Base-by-base conservation (phyloP, 1,140 invertebrate genomes). In the Mylabris phalerata region DNA sequence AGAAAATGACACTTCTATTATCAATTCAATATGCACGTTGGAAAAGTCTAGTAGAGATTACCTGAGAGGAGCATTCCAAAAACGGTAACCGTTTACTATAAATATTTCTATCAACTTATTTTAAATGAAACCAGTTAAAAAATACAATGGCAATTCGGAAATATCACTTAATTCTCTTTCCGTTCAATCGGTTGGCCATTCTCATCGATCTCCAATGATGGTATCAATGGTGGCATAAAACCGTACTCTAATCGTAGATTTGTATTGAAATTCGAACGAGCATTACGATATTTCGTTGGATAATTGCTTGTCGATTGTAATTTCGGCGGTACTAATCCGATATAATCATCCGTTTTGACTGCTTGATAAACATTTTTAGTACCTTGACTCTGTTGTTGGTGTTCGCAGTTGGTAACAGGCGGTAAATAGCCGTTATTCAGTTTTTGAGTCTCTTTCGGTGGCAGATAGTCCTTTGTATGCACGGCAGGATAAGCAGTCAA, bases 191-290 rank as follows among this genome's bases (percentile, higher is more conserved):
- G 82, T 49, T 78, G 73, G 6, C 83, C 83, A 61, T 83, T 73
- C 60, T 90, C 84, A 64, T 89, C 87, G 25, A 90, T 87, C 68
- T 89, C 86, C n/a, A 86, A 78, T 0, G 88, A 90, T 2, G 89
- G 89, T 50, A 88, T 80, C 64, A 91, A 71, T 0, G 88, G 88
- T 7, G 88, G 88, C 64, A 88, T 88, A 59, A 91, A 90, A 0
- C 87, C 88, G 65, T 91, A 90, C 59, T 91, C 88, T 65, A 90
- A 80, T 60, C 84, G 84, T 0, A 88, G 77, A 58, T 83, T 85
- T 59, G 81, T 61, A n/a, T 67, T 60, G 41, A 71, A 70, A 49
- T 63, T 61, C 2, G 64, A 57, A 40, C 65, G 63, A 4, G 67
- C 66, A 27, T 43, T 55, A 47, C 69, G 57, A 2, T 72, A 70